These are phyloP conservation scores for Enteromius anoplus DNA, from an alignment of 2,797 vertebrate species.

Conservation along the genomic window DNA sequence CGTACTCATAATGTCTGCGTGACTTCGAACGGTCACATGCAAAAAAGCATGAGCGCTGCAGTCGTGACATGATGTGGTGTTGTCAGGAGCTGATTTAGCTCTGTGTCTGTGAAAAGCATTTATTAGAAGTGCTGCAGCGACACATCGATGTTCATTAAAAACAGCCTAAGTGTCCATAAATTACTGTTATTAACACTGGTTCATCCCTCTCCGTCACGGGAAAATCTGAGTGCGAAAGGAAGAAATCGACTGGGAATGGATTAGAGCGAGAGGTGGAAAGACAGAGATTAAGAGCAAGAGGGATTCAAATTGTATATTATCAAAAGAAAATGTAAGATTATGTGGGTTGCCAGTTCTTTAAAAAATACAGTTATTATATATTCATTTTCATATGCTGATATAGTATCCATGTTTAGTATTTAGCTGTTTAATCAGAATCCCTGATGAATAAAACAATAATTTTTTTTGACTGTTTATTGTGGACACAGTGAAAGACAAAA, in stretches of 20 bases:
- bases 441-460: neutral
- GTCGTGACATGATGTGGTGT: slow-evolving; percentile 5
- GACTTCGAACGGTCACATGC: slow-evolving; percentile 20
- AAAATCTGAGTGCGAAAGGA: neutral
- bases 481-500: neutral
- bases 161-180: slow-evolving; percentile 49
- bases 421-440: neutral
- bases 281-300: neutral
- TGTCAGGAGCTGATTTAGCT: slow-evolving; percentile 40
- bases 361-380: neutral
- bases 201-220: slow-evolving; percentile 27
- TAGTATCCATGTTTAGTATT: neutral
- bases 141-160: slow-evolving; percentile 26
- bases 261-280: neutral
- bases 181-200: slow-evolving; percentile 48
- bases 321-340: neutral
- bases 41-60: neutral
- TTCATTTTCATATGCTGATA: neutral
- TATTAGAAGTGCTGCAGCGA: slow-evolving; percentile 35
- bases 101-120: slow-evolving; percentile 24
- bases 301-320: neutral
- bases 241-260: neutral
- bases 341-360: neutral
- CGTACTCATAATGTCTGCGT: slow-evolving; percentile 28
- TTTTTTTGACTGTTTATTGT: neutral